Base-by-base conservation (phyloP, 2,797 vertebrate species). In the Sebastolobus alascanus region DNA sequence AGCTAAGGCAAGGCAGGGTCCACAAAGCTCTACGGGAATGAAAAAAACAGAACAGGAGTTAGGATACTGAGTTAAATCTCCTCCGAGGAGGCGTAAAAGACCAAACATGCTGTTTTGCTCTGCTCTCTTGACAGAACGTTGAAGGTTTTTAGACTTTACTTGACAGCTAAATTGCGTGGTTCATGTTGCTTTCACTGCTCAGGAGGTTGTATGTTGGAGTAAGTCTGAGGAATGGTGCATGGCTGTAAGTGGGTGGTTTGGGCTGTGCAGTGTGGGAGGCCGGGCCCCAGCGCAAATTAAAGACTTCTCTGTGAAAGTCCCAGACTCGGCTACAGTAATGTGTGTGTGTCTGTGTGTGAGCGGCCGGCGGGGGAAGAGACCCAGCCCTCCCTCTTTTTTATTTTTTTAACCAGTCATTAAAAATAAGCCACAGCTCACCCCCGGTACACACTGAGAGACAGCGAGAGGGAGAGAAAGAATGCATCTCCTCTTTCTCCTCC, bases 231-330 rank as follows among this genome's bases (percentile, higher is more conserved):
- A 91, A 90, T 87, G 86, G 91, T 84, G 89, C 89, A 68, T 14
- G 87, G 83, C 87, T 93, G 90, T 91, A 91, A 94, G 91, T 94
- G 94, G 92, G 92, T 93, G 93, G 91, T 93, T 94, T 90, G 89
- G 91, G 90, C 90, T 84, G 85, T 78, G 86, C 94, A 90, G 92
- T 91, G 94, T 94, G 94, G 94, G 94, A 94, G 94, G 93, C 91
- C 88, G 84, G 86, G 91, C 92, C 92, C 87, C 83, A 88, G 87
- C 79, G 87, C 93, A 94, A 95, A 95, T 95, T 95, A 94, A 94
- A 94, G 94, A 93, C 93, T 91, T 90, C 93, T 93, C 93, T 94
- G 93, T 94, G 91, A 94, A 94, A 92, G 90, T 93, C 91, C 93
- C 91, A 92, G 92, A 92, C 90, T 90, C 76, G n/a, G 85, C 88